Percentiles rank a stretch among this genome's conserved stretches.
Evolutionary conservation across 2,888 invertebrate species (phyloP).

Genomic region (Drosophila robusta): DNA sequence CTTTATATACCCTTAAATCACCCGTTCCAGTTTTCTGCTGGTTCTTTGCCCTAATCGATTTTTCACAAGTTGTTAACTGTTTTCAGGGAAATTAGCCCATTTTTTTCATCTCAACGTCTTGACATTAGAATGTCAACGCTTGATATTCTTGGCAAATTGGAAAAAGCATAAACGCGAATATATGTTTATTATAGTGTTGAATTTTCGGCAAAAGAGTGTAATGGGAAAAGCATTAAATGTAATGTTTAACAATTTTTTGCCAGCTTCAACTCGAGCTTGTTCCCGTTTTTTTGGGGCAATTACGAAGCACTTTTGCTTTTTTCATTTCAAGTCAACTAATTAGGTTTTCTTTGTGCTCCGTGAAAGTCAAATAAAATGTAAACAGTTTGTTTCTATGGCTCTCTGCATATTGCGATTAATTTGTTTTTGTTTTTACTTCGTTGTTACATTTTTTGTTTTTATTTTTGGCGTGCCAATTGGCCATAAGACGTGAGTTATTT

Average conservation of each 20-base stretch:
- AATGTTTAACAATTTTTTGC: constrained; percentile 14
- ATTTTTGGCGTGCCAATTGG: constrained; percentile 52
- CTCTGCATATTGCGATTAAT: constrained; percentile 7
- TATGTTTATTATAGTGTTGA: neutral
- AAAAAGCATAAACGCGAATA: constrained; percentile 10
- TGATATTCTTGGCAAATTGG: neutral
- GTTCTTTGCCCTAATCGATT: neutral
- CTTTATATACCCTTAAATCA: neutral
- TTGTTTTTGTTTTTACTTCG: neutral
- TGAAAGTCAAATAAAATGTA: constrained; percentile 59
- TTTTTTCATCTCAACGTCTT: neutral
- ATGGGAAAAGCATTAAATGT: constrained; percentile 10
- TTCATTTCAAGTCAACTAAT: constrained; percentile 43
- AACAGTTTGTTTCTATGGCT: constrained; percentile 41
- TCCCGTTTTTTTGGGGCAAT: constrained; percentile 34
- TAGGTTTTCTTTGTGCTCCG: constrained; percentile 36
- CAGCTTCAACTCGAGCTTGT: constrained; percentile 15
- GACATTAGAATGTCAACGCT: neutral
- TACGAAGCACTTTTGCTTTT: constrained; percentile 52
- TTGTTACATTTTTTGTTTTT: neutral
- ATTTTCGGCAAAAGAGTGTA: neutral
- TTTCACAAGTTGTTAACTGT: neutral
- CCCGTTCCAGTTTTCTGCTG: neutral
- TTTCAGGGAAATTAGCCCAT: neutral
- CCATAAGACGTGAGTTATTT: constrained; percentile 40